These are phyloP conservation scores for Parus major DNA, from an alignment of 2,113 vertebrate species.

Conservation along the genomic window DNA sequence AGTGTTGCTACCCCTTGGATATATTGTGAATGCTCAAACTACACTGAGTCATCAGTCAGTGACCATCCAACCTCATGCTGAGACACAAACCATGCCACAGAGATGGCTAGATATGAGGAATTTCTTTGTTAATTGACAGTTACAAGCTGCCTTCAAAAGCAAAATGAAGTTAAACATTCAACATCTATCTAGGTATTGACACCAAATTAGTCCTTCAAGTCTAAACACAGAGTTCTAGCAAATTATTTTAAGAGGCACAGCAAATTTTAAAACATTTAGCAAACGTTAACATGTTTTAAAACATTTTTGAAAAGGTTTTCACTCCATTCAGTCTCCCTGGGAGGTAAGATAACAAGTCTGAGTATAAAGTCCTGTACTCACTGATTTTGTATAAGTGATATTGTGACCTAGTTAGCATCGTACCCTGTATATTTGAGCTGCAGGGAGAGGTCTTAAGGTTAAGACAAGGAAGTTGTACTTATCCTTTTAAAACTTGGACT, in stretches of 20 bases:
- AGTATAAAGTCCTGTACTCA: neutral
- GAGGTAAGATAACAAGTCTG: neutral
- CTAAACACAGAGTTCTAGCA: neutral
- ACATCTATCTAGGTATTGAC: neutral
- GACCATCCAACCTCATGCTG: neutral
- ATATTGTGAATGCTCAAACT: neutral
- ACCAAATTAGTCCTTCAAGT: neutral
- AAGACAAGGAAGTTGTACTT: neutral
- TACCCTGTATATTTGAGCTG: neutral
- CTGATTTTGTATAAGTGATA: neutral
- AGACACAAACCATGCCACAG: neutral
- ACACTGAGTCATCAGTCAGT: neutral
- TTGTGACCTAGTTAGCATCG: neutral
- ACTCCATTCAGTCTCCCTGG: neutral
- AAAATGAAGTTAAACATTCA: neutral
- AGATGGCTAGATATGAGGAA: neutral
- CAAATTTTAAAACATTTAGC: neutral
- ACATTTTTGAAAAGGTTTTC: neutral
- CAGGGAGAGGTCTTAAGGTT: neutral
- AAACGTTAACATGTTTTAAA: neutral
- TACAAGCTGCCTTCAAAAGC: neutral
- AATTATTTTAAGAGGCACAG: fast-evolving
- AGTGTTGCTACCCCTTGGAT: neutral
- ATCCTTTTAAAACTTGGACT: neutral
- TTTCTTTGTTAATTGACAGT: neutral